Evolutionary conservation across 37 sponge, comb jelly and placozoan species (phyloP).

Genomic region (Crambe crambe): DNA sequence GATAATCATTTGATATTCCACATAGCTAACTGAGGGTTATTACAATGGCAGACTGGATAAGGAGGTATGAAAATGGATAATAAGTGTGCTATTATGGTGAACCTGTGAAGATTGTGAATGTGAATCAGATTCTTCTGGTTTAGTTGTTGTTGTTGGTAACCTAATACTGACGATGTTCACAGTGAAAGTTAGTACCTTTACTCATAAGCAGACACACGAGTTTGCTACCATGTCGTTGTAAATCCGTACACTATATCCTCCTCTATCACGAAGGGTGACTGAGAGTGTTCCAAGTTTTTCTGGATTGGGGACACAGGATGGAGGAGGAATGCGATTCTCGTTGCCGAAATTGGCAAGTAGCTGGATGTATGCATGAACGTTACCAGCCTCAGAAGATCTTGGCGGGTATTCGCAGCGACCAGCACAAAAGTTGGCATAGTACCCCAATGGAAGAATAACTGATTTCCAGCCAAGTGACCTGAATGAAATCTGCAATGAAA

Average conservation of each 20-base stretch:
- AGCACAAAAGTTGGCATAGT: conserved; percentile 60
- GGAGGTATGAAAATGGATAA: no score
- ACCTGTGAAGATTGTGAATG: no score
- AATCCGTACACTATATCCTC: not conserved
- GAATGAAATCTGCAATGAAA: conserved; percentile 31
- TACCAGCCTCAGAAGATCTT: conserved; percentile 1
- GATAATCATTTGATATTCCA: no score
- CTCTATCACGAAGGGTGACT: not conserved
- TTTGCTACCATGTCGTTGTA: conserved; percentile 38
- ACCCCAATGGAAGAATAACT: conserved; percentile 9
- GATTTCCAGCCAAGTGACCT: conserved; percentile 30
- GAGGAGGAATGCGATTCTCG: conserved; percentile 40
- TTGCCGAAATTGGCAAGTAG: conserved; percentile 3
- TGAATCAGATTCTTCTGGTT: no score
- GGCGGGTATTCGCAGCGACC: conserved; percentile 50
- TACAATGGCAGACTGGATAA: no score
- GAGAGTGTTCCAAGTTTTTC: not conserved
- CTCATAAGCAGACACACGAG: conserved; percentile 35
- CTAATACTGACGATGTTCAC: no score
- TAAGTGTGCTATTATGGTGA: no score
- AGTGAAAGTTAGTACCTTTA: no score
- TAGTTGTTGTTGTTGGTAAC: no score
- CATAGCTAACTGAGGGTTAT: no score
- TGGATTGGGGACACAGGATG: conserved; percentile 57
- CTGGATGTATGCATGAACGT: conserved; percentile 53